A percentile compares a stretch with the other conserved stretches of the same genome.
These are phyloP conservation scores for Drosophila stalkeri DNA, from an alignment of 2,888 invertebrate species.

Conservation along the genomic window DNA sequence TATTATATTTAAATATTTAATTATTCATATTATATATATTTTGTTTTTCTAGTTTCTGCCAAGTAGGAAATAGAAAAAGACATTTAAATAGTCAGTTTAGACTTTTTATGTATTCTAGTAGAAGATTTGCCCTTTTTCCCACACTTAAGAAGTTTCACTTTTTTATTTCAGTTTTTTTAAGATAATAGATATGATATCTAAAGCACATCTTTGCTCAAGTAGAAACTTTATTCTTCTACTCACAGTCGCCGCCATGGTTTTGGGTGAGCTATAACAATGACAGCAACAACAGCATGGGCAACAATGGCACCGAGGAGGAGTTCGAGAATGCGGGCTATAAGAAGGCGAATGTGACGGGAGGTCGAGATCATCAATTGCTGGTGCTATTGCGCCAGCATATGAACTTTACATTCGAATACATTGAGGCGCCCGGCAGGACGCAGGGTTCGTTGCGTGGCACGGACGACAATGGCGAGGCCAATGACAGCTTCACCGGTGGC, in stretches of 20 bases:
- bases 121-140: conserved; percentile 2
- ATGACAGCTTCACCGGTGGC: conserved; percentile 90
- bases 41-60: neutral
- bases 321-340: conserved; percentile 39
- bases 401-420: conserved; percentile 90
- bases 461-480: conserved; percentile 86
- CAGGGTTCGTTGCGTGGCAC: conserved; percentile 87
- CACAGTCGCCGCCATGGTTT: conserved; percentile 91
- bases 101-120: neutral
- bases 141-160: conserved; percentile 4
- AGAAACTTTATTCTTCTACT: neutral
- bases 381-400: conserved; percentile 88
- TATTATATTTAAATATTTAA: too few relatives aligned
- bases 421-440: conserved; percentile 90
- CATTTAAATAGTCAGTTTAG: neutral
- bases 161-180: neutral
- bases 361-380: conserved; percentile 90
- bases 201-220: neutral
- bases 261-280: conserved; percentile 89
- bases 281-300: conserved; percentile 85
- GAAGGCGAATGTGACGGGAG: conserved; percentile 87
- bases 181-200: conserved; percentile 3
- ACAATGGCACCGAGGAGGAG: conserved; percentile 85
- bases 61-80: neutral
- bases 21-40: too few relatives aligned